phyloP scores from a whole-genome alignment of 1,140 invertebrate species.

The Drosophila nikananu region DNA sequence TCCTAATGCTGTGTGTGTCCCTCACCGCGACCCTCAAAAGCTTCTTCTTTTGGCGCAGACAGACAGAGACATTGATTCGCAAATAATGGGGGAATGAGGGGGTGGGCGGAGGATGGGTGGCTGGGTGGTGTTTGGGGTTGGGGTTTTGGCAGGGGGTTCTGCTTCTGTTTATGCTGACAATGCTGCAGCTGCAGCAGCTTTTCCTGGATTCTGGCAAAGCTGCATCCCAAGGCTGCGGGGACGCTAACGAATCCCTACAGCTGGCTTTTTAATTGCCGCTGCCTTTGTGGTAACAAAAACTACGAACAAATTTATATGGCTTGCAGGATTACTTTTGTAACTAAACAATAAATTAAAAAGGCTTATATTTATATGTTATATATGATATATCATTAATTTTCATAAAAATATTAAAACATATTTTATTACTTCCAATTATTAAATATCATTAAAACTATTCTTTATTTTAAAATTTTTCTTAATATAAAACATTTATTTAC shows the following conservation, averaged over 20 bases:
- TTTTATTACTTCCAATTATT: no score
- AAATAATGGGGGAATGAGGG: conserved; percentile 4
- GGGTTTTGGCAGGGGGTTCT: neutral
- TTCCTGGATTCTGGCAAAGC: conserved; percentile 38
- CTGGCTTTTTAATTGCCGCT: conserved; percentile 4
- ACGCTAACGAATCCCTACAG: conserved; percentile 4
- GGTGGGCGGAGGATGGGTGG: no score
- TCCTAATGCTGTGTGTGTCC: conserved; percentile 64
- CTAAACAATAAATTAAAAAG: neutral
- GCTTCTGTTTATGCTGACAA: neutral
- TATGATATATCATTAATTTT: no score
- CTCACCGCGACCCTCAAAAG: conserved; percentile 80
- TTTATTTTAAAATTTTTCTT: no score
- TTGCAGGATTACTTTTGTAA: neutral
- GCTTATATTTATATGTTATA: no score
- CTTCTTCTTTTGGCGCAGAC: conserved; percentile 47
- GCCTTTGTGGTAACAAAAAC: neutral
- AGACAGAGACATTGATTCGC: conserved; percentile 70
- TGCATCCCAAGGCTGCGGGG: conserved; percentile 23
- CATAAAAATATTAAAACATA: no score
- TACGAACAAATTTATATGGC: neutral
- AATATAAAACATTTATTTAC: no score
- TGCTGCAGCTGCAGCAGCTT: conserved; percentile 20
- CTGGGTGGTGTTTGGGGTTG: neutral
- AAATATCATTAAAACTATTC: no score